These are phyloP conservation scores for Arge pagana DNA, from an alignment of 2,888 invertebrate genomes.

Conservation along the genomic window DNA sequence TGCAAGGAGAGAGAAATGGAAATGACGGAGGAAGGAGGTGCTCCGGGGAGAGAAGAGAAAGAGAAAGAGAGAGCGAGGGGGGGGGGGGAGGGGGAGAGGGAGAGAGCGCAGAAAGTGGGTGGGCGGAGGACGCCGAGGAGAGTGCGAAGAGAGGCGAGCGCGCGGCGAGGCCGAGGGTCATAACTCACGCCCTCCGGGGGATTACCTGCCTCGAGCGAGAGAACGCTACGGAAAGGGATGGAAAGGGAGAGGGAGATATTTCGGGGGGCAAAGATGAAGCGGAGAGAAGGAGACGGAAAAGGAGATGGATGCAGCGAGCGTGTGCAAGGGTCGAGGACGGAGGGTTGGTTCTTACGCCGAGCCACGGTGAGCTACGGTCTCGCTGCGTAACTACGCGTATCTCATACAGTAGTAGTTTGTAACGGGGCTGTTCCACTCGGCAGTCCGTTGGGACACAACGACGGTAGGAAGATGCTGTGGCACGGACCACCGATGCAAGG, in stretches of 20 bases:
- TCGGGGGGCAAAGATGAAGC: slow-evolving; percentile 31
- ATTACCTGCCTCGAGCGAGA: slow-evolving; percentile 53
- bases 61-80: slow-evolving; percentile 33
- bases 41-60: slow-evolving; percentile 18
- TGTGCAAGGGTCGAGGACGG: slow-evolving; percentile 29
- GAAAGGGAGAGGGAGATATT: slow-evolving; percentile 29
- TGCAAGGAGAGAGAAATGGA: slow-evolving; percentile 11
- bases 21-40: slow-evolving; percentile 15
- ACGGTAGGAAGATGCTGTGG: slow-evolving; percentile 12
- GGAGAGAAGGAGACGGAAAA: slow-evolving; percentile 36
- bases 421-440: slow-evolving; percentile 20
- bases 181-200: slow-evolving; percentile 60
- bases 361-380: slow-evolving; percentile 57
- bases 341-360: slow-evolving; percentile 35
- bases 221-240: slow-evolving; percentile 25
- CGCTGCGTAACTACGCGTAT: slow-evolving; percentile 59
- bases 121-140: slow-evolving; percentile 11
- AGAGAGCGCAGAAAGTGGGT: slow-evolving; percentile 24
- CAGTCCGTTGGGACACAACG: slow-evolving; percentile 19
- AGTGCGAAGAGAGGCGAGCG: slow-evolving; percentile 26
- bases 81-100: slow-evolving; percentile 24
- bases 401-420: slow-evolving; percentile 52
- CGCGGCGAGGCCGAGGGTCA: slow-evolving; percentile 26
- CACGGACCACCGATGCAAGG: background rate
- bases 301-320: slow-evolving; percentile 25